Evolutionary conservation across 2,888 invertebrate species (phyloP), one percentile per base, ranked within the genome.

Genomic region (Hypselothyrea guttata): DNA sequence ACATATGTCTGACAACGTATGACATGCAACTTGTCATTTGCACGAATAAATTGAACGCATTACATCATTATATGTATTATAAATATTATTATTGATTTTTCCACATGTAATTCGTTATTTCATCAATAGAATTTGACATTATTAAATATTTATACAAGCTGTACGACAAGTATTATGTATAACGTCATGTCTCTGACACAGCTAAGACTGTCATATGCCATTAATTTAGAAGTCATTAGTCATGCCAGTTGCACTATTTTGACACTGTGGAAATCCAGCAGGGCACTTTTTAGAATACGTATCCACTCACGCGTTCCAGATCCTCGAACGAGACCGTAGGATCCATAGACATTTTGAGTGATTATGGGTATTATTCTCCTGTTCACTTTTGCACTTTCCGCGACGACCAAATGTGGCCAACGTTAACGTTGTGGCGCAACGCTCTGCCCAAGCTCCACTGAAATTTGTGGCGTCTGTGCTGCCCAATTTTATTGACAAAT

Each of bases 311-410:
- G 75, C 84, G 87, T 44, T 89, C 88, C 51, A 89, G 78, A 61
- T 89, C 89, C 11, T 89, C 89, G 42, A 75, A 68, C 1, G 88
- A 82, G 41, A 89, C 86, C 12, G 87, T n/a, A 51, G 88, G 88
- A 60, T 88, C 88, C 86, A 87, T 77, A 1, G 86, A 87, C 88
- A 88, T 88, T 75, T 73, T 71, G 48, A 44, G 1, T 12, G 8
- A 13, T 27, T 15, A 13, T 0, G 7, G 15, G 11, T 8, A 37
- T 28, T 58, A 31, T 15, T 27, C 22, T 15, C 9, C 40, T 22
- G 27, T 11, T 45, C 40, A 46, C 33, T 48, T 52, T 38, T 9
- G n/a, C 46, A 63, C 38, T 54, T 52, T 54, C 57, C 45, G 31
- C 57, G 27, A 64, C 58, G 18, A 48, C 41, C 9, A 38, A 22